Evolutionary conservation across 2,888 invertebrate genomes (phyloP), one percentile per base, ranked within the genome.

Genomic region (Drosophila diplacantha): DNA sequence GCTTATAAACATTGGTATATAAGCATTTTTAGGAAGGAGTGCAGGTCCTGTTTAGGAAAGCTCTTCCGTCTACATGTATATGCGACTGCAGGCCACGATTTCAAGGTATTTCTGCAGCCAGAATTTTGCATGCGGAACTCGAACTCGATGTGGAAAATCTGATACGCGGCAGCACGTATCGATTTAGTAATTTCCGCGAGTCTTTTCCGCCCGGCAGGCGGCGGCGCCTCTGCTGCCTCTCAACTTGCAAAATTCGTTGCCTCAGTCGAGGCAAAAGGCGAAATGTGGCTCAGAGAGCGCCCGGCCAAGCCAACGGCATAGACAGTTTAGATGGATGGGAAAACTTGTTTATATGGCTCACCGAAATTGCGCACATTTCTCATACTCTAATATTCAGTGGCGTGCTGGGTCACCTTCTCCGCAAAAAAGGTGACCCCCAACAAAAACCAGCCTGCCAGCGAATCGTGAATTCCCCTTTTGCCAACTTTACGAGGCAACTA

Each of bases 131-230:
- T 69, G 39, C 50, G 29, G 29, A 52, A 53, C n/a, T 37, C 29
- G 2, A 44, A 14, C 44, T 18, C 29, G 8, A 44, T 44, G 32
- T 26, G 24, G 35, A 59, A 69, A 71, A 71, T 71, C 71, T 59
- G 71, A 69, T 63, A 55, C 54, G 56, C 52, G 37, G 63, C 55
- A 51, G 57, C 71, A 73, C 59, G 65, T 75, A 74, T 74, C 74
- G 76, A 74, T 74, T 74, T 74, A 71, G 74, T 68, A 74, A 76
- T 75, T 74, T 74, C 76, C 74, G 73, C 61, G 50, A 43, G 60
- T 56, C 60, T 71, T 73, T 65, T 68, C 62, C 61, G 59, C 54
- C 53, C 58, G 37, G 53, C 35, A 47, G 63, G 51, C 54, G 44
- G 55, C 53, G 49, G 38, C 49, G 26, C 22, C 20, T 2, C 12